Conservation (phyloP, 2,113 vertebrate genomes). For the Oxygymnocypris stewartii region DNA sequence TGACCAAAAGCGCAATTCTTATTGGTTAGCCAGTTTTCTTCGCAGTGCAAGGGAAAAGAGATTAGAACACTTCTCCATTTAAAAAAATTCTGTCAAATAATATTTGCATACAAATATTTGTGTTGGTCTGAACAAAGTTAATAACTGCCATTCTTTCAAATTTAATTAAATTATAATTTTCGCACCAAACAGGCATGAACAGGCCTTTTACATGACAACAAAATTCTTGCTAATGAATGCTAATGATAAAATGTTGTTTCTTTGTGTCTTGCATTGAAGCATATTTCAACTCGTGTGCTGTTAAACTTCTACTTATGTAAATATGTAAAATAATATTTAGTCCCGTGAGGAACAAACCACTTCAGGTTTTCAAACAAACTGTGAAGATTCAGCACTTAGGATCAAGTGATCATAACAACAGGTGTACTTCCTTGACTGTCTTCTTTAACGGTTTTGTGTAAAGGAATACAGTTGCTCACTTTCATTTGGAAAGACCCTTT, state of each 20-base stretch:
- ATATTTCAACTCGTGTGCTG: neutral
- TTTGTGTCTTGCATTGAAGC: neutral
- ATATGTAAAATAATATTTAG: neutral
- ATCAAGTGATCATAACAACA: neutral
- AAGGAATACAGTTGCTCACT: constrained; percentile 6
- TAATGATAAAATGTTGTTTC: neutral
- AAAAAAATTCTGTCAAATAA: too few species aligned
- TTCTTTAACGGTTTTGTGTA: neutral
- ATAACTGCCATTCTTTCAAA: too few species aligned
- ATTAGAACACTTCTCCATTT: too few species aligned
- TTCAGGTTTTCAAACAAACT: neutral
- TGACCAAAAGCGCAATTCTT: too few species aligned
- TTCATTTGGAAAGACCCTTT: neutral
- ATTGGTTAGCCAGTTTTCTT: too few species aligned
- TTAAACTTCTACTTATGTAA: neutral
- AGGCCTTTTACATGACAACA: neutral
- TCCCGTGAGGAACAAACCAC: neutral
- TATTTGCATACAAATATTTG: too few species aligned
- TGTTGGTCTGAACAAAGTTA: too few species aligned
- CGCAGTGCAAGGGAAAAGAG: too few species aligned
- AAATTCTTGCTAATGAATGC: neutral
- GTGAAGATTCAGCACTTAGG: neutral
- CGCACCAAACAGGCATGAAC: neutral
- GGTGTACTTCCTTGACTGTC: neutral
- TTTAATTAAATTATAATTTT: too few species aligned